These are phyloP conservation scores for Crocodylus rhombifer DNA, from an alignment of 2,797 vertebrate genomes.

Conservation along the genomic window DNA sequence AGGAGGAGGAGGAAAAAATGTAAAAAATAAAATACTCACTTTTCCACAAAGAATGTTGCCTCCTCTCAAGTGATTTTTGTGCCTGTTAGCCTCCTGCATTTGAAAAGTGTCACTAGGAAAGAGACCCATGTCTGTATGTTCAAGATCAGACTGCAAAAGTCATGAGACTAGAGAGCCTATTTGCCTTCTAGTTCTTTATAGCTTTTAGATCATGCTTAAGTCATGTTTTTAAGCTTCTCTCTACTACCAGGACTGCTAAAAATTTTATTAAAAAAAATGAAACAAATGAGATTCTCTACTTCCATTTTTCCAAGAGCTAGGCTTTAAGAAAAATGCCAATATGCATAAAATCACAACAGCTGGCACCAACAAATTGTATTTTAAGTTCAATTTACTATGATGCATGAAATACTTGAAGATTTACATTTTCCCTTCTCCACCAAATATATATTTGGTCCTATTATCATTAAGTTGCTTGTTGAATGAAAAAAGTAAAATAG, in stretches of 20 bases:
- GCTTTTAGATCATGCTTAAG: background rate
- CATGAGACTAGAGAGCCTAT: background rate
- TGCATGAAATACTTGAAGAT: background rate
- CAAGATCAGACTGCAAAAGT: background rate
- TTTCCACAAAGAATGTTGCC: background rate
- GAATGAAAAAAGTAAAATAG: constrained; percentile 8
- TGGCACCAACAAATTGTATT: background rate
- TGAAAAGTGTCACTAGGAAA: background rate
- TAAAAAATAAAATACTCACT: background rate
- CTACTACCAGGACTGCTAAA: background rate
- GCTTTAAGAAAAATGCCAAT: background rate
- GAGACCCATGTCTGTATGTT: background rate
- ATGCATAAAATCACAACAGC: background rate
- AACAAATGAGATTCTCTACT: background rate
- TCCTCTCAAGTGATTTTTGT: background rate
- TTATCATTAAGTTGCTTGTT: background rate
- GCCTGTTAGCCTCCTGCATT: background rate
- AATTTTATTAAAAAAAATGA: background rate
- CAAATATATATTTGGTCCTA: too few species aligned
- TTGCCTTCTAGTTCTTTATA: background rate
- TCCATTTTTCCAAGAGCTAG: background rate
- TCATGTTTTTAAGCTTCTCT: background rate
- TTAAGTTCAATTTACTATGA: background rate
- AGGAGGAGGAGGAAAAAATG: background rate
- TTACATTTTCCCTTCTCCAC: background rate